A percentile compares a stretch with the other conserved stretches of the same genome.
Evolutionary conservation across 2,113 vertebrate genomes (phyloP).

Genomic region (Salvelinus namaycush): DNA sequence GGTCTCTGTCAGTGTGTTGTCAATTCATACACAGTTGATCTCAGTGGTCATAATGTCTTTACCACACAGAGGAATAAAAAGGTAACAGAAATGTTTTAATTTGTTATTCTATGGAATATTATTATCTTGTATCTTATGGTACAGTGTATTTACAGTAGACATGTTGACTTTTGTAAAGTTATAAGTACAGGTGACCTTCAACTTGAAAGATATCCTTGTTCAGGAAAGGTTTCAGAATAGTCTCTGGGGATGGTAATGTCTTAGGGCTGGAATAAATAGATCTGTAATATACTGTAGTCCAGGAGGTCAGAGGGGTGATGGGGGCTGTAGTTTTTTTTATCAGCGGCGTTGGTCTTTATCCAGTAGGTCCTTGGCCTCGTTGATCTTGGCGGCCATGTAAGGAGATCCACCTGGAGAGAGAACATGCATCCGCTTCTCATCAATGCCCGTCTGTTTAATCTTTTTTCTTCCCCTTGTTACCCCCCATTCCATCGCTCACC

Average conservation of each 20-base stretch:
- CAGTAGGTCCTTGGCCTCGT: slow-evolving; percentile 85
- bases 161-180: too few relatives aligned
- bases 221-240: too few relatives aligned
- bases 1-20: too few relatives aligned
- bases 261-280: too few relatives aligned
- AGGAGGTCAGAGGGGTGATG: neutral
- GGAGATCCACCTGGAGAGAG: slow-evolving; percentile 80
- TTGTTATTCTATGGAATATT: neutral
- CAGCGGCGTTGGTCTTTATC: slow-evolving; percentile 75
- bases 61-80: neutral
- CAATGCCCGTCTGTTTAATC: neutral
- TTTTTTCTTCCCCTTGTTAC: neutral
- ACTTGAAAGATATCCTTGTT: neutral
- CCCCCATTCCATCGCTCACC: neutral
- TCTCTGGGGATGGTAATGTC: neutral
- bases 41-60: neutral
- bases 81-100: neutral
- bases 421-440: slow-evolving; percentile 10
- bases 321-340: slow-evolving; percentile 16
- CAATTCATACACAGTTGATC: neutral
- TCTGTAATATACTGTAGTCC: neutral
- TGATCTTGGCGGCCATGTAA: slow-evolving; percentile 86
- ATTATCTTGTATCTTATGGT: neutral
- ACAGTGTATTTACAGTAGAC: neutral
- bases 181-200: neutral